phyloP scores from a whole-genome alignment of 1,140 invertebrate genomes.

The Araneus ventricosus region DNA sequence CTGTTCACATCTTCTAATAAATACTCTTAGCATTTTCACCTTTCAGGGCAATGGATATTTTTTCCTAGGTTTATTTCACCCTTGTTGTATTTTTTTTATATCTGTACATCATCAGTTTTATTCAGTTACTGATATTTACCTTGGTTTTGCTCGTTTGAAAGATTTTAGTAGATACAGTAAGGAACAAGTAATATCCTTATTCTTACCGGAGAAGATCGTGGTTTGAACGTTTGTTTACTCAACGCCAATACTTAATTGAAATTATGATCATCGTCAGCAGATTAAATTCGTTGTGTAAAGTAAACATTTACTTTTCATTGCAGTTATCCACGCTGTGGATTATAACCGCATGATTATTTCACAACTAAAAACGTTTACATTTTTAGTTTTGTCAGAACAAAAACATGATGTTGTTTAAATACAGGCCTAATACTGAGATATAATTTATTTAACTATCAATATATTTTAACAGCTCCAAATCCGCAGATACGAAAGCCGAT shows the following conservation, averaged over 20 bases:
- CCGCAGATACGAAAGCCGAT: too few species aligned
- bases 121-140: not conserved
- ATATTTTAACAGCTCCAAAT: too few species aligned
- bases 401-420: too few species aligned
- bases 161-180: not conserved
- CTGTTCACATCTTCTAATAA: constrained; percentile 41
- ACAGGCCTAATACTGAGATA: too few species aligned
- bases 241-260: constrained; percentile 34
- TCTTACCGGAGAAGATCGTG: not conserved
- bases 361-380: too few species aligned
- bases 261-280: constrained; percentile 39
- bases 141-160: not conserved
- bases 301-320: constrained; percentile 46
- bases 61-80: constrained; percentile 7
- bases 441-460: too few species aligned
- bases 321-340: not conserved
- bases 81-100: not conserved
- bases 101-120: not conserved
- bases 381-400: too few species aligned
- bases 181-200: not conserved
- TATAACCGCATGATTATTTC: not conserved
- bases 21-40: constrained; percentile 23
- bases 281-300: constrained; percentile 43
- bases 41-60: not conserved
- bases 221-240: constrained; percentile 16